Percentiles rank a stretch among this genome's conserved stretches.
phyloP scores from a whole-genome alignment of 2,113 vertebrate species.

The Chinchilla lanigera region DNA sequence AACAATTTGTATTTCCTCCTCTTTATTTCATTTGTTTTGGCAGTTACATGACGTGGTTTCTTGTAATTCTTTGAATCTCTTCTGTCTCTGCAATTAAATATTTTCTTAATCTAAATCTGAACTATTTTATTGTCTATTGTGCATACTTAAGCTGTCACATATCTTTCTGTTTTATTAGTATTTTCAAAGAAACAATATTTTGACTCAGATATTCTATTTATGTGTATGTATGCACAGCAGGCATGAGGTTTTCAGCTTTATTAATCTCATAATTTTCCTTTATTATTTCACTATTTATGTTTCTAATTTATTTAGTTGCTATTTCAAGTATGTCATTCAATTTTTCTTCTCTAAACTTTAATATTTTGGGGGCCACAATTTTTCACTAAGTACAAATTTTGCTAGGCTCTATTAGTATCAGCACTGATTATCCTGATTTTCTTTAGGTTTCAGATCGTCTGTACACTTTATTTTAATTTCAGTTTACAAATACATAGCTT shows the following conservation, averaged over 20 bases:
- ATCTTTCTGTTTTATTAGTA: background rate
- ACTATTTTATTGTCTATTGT: background rate
- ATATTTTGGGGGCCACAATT: background rate
- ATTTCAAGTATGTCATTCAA: background rate
- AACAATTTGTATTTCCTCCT: background rate
- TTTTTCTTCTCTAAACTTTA: background rate
- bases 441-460: background rate
- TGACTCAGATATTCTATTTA: background rate
- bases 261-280: background rate
- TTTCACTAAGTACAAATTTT: background rate
- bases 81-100: background rate
- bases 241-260: background rate
- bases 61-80: background rate
- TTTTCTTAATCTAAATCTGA: background rate
- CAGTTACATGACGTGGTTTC: background rate
- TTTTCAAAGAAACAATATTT: background rate
- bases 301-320: background rate
- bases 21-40: background rate
- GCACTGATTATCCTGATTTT: background rate
- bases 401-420: background rate
- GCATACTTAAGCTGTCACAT: background rate
- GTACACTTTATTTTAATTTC: background rate
- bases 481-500: background rate
- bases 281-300: background rate
- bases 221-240: background rate